These are phyloP conservation scores for Drosophila lacertosa DNA, from an alignment of 1,140 invertebrate genomes.

Conservation along the genomic window DNA sequence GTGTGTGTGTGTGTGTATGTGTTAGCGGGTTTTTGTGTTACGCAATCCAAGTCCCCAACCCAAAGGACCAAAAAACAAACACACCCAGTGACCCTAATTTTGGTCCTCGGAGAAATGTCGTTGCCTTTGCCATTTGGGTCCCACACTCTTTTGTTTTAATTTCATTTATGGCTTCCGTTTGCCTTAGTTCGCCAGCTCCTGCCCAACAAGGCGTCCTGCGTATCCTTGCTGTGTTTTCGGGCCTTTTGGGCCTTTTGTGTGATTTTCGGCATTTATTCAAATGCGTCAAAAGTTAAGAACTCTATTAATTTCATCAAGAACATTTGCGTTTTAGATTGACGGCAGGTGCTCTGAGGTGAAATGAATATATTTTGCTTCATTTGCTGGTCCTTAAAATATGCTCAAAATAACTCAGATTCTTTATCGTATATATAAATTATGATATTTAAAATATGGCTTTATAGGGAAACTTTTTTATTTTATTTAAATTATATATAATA, in stretches of 20 bases:
- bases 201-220: background rate
- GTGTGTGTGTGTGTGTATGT: too few species aligned
- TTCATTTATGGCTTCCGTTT: slow-evolving; percentile 82
- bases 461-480: too few species aligned
- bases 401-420: too few species aligned
- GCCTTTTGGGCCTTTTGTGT: slow-evolving; percentile 35
- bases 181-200: slow-evolving; percentile 31
- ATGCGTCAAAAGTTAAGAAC: slow-evolving; percentile 37
- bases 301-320: slow-evolving; percentile 41
- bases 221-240: too few species aligned
- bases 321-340: slow-evolving; percentile 19
- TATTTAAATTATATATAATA: too few species aligned
- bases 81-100: slow-evolving; percentile 83
- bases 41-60: slow-evolving; percentile 28
- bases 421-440: too few species aligned
- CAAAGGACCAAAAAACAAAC: slow-evolving; percentile 47
- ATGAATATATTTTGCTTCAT: slow-evolving; percentile 4
- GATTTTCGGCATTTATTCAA: slow-evolving; percentile 51
- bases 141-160: slow-evolving; percentile 71
- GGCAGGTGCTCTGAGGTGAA: background rate
- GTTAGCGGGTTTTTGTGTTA: slow-evolving; percentile 62
- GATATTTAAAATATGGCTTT: too few species aligned
- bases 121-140: slow-evolving; percentile 26
- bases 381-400: too few species aligned
- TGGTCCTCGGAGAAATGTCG: slow-evolving; percentile 74